Base-by-base conservation (phyloP, 1,140 invertebrate genomes). In the Plutomurus gul region DNA sequence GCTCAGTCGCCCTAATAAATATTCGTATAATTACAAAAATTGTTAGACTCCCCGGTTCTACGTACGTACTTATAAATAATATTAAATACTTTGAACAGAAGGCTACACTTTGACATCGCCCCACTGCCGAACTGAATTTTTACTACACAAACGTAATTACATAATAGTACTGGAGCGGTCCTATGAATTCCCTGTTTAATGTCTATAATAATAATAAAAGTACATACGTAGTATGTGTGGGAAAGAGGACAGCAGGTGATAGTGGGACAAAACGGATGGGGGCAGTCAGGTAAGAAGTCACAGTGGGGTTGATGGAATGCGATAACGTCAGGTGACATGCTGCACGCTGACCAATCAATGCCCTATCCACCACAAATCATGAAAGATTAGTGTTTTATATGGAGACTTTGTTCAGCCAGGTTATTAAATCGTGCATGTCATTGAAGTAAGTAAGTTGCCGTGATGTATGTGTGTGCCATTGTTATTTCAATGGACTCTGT, bases 371-470 rank as follows among this genome's bases (percentile, higher is more conserved):
- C 40, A 43, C 40, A 74, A 74, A 74, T 47, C 72, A 47, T 49
- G 43, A 49, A 49, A 74, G 20, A 47, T 47, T 46, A 74, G 72
- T 33, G 72, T 47, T 33, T 27, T 43, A 22, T 46, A 72, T 49
- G 43, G 22, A 27, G 36, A n/a, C 75, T 20, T 75, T 75, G 25
- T 4, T 40, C 6, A 27, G 7, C 22, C 37, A 37, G 36, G 22
- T 78, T 78, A 74, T 78, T 78, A 78, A 78, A 78, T 78, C 49
- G 77, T 78, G 77, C 77, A 78, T 74, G 49, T 70, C 49, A 71
- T 74, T 74, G 77, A 78, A 78, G 74, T 78, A 78, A 78, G 74
- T 78, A 71, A 78, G 74, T 78, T 74, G 49, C 70, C 49, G 36
- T 36, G 25, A 72, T 77, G 25, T 72, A 60, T 33, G 40, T 37